Base-by-base conservation (phyloP, 2,888 invertebrate species). In the Dolichopus griseipennis region DNA sequence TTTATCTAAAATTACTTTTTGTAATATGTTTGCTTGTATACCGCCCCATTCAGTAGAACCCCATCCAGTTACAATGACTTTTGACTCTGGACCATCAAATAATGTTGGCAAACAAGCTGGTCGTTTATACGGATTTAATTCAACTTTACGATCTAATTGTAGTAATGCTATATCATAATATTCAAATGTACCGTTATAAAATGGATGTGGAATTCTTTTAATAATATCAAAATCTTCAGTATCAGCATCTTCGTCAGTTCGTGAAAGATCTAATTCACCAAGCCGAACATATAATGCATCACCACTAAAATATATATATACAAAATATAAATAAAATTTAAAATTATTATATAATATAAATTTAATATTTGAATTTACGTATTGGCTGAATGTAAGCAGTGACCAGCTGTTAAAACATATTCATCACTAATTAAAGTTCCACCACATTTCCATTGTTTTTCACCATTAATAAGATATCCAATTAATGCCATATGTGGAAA, bases 111-210 rank as follows among this genome's bases (percentile, higher is more conserved):
- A 74, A 69, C 85, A 85, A 6, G 83, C 81, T 0, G 85, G 85
- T 8, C 81, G 73, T 20, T 84, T 78, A 71, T 77, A 80, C 1
- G 77, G 77, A 43, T 75, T 79, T 66, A 83, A 79, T 2, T 68
- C 65, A 1, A 81, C 83, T 1, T 76, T 74, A 1, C 72, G 70
- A 7, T 77, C 75, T 18, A 87, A 73, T 71, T 81, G 79, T 6
- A 86, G 74, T 1, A 87, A 72, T 1, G 84, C 85, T n/a, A 87
- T 83, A 74, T 87, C 87, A 73, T 86, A 83, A 73, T 82, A 70
- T 66, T 5, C 5, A 6, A 18, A 4, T 3, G 2, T 15, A 15
- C 69, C 74, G 2, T 74, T 74, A 73, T 84, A 85, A 1, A 77
- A 71, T 0, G 83, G 83, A 75, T 85, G 84, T 12, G 77, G 71